Evolutionary conservation across 64 coral and sea anemone species (phyloP).

Genomic region (Actinia equina): DNA sequence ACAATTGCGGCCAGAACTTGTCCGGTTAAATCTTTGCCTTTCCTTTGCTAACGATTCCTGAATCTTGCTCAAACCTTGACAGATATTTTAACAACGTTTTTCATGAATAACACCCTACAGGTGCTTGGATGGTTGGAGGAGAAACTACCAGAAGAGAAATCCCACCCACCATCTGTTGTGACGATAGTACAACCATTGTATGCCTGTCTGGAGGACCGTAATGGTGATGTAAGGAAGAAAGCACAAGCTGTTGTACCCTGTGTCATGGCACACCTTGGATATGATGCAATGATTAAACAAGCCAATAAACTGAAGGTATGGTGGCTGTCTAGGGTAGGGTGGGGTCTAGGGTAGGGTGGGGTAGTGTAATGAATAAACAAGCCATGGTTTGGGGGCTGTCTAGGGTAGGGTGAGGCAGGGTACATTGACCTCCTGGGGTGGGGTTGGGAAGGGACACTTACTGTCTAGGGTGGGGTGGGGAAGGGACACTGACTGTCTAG

Average conservation of each 20-base stretch:
- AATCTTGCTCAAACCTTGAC: too few relatives aligned
- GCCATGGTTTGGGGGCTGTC: background rate
- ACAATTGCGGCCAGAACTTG: too few relatives aligned
- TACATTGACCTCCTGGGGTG: background rate
- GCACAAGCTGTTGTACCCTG: constrained; percentile 81
- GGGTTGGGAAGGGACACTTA: background rate
- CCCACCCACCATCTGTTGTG: constrained; percentile 59
- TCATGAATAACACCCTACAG: background rate
- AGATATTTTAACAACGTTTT: too few relatives aligned
- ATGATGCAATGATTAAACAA: constrained; percentile 89
- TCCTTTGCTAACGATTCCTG: too few relatives aligned
- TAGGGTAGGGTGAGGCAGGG: background rate
- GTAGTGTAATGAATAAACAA: background rate
- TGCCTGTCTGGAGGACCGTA: constrained; percentile 79
- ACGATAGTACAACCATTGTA: constrained; percentile 74
- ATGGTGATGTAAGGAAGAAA: constrained; percentile 91
- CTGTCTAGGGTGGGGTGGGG: background rate
- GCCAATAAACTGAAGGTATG: constrained; percentile 93
- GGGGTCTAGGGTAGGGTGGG: background rate
- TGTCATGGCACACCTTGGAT: constrained; percentile 89
- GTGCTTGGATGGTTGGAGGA: constrained; percentile 95
- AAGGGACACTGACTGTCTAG: background rate
- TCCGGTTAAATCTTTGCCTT: too few relatives aligned
- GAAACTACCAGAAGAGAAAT: constrained; percentile 71
- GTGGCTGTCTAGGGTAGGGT: constrained; percentile 9